Evolutionary conservation across 64 coral and sea anemone species (phyloP).

Genomic region (Porites lutea): DNA sequence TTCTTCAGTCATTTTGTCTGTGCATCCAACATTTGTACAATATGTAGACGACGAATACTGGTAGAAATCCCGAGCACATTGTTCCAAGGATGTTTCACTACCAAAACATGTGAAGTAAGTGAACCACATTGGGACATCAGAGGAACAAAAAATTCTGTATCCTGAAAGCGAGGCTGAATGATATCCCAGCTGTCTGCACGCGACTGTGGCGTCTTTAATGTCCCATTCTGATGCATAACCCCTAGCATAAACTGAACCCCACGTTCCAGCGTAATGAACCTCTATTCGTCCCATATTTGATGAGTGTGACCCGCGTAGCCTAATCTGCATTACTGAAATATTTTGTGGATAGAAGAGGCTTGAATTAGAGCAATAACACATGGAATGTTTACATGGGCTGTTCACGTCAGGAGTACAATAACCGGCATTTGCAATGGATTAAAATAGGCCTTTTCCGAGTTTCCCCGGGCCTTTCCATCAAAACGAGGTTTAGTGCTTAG

Average conservation of each 20-base stretch:
- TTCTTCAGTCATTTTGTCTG: background rate
- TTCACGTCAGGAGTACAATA: too few relatives aligned
- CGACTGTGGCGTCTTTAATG: background rate
- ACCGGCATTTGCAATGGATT: too few relatives aligned
- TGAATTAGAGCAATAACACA: background rate
- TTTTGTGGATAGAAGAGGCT: background rate
- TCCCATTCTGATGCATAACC: background rate
- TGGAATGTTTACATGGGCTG: too few relatives aligned
- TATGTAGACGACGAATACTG: background rate
- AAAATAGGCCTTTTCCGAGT: too few relatives aligned
- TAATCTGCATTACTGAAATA: background rate
- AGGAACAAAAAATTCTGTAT: background rate
- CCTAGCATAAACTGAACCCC: background rate
- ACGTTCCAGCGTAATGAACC: background rate
- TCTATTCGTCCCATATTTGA: constrained; percentile 14
- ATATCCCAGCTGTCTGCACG: background rate
- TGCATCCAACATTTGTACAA: constrained; percentile 4
- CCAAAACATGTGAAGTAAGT: background rate
- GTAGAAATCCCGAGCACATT: background rate
- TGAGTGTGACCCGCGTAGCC: background rate
- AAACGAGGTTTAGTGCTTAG: too few relatives aligned
- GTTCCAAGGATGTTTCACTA: constrained; percentile 4
- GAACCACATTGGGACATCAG: background rate
- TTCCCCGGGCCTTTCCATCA: too few relatives aligned
- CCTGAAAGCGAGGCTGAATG: background rate